Percentiles rank a stretch among this genome's conserved stretches.
These are phyloP conservation scores for Stenichneumon culpator DNA, from an alignment of 2,888 invertebrate genomes.

Conservation along the genomic window DNA sequence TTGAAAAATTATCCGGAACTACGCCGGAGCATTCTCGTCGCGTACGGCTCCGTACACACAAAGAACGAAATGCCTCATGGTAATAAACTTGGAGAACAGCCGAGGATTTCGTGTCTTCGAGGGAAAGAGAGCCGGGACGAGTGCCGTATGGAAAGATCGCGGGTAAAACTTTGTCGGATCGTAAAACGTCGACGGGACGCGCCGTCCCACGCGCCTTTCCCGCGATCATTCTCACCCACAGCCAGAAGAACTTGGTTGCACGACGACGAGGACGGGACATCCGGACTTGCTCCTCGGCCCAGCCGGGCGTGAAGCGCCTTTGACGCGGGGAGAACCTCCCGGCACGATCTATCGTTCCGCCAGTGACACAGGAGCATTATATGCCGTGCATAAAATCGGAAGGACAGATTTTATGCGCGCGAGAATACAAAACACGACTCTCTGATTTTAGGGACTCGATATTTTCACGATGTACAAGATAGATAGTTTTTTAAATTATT, in stretches of 20 bases:
- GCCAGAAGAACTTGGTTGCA: slow-evolving; percentile 2
- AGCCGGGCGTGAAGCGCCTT: too few species aligned
- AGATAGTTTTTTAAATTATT: too few species aligned
- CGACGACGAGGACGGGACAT: slow-evolving; percentile 42
- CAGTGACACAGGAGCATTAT: too few species aligned
- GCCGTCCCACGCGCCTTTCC: neutral
- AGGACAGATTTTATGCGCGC: too few species aligned
- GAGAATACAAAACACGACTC: too few species aligned
- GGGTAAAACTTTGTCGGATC: neutral
- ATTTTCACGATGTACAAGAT: too few species aligned
- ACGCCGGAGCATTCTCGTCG: neutral
- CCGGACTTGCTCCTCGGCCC: slow-evolving; percentile 11
- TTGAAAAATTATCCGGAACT: too few species aligned
- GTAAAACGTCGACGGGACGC: slow-evolving; percentile 20
- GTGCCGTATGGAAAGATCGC: neutral
- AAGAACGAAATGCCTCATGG: neutral
- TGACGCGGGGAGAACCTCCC: too few species aligned
- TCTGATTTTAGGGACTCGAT: too few species aligned
- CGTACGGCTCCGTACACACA: neutral
- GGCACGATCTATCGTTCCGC: too few species aligned
- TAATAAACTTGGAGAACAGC: neutral
- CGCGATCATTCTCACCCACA: neutral
- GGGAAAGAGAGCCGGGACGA: neutral
- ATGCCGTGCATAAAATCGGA: too few species aligned
- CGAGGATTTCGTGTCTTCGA: neutral